phyloP scores from a whole-genome alignment of 1,140 invertebrate species.

The Drosophila takahashii region DNA sequence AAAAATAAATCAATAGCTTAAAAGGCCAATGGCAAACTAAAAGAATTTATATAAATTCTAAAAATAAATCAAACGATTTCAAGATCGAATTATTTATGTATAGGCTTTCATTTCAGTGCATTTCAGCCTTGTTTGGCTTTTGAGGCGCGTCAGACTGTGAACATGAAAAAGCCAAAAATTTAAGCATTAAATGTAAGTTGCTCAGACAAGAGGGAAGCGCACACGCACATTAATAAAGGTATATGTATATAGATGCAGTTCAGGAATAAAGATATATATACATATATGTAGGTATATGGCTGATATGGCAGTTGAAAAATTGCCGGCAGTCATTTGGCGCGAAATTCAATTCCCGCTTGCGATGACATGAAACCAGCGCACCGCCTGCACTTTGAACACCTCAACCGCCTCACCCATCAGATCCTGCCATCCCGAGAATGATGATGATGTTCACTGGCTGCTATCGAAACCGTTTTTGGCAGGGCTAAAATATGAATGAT shows the following conservation, averaged over 20 bases:
- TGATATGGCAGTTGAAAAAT: slow-evolving; percentile 75
- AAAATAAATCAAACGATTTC: neutral
- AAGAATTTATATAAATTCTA: neutral
- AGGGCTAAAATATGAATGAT: slow-evolving; percentile 52
- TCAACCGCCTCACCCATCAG: slow-evolving; percentile 3
- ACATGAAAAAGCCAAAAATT: slow-evolving; percentile 76
- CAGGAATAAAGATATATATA: slow-evolving; percentile 14
- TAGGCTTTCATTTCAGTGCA: slow-evolving; percentile 3
- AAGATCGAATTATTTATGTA: neutral
- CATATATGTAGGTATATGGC: slow-evolving; percentile 8
- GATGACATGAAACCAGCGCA: slow-evolving; percentile 69
- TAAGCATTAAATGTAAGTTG: slow-evolving; percentile 76
- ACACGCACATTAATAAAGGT: slow-evolving; percentile 16
- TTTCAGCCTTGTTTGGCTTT: slow-evolving; percentile 38
- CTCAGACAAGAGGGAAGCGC: slow-evolving; percentile 46
- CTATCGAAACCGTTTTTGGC: slow-evolving; percentile 59
- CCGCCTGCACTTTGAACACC: slow-evolving; percentile 1
- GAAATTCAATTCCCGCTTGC: slow-evolving; percentile 82
- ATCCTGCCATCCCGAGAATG: slow-evolving; percentile 32
- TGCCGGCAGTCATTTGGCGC: slow-evolving; percentile 78
- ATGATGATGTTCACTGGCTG: slow-evolving; percentile 64
- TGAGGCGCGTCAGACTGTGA: slow-evolving; percentile 80
- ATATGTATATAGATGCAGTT: slow-evolving; percentile 21
- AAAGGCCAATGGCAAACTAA: neutral
- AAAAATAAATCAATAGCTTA: neutral